phyloP scores from a whole-genome alignment of 2,113 vertebrate species.

The Phrynosoma platyrhinos region DNA sequence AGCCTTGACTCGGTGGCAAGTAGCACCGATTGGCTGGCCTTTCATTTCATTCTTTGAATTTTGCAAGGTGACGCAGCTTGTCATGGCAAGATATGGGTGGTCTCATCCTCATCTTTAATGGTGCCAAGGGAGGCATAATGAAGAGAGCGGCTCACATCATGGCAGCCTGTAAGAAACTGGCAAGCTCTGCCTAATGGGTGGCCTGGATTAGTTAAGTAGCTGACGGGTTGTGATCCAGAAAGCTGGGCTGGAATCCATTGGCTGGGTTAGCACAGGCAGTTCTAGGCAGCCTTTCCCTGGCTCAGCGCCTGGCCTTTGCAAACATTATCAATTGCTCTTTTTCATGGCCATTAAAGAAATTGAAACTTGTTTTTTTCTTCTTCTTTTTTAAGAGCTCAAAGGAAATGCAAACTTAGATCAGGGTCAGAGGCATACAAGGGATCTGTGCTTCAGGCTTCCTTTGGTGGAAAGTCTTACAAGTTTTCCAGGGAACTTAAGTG shows the following conservation, averaged over 20 bases:
- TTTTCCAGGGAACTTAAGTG: not conserved
- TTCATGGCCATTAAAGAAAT: constrained; percentile 66
- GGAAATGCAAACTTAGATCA: constrained; percentile 69
- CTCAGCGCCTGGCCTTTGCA: constrained; percentile 59
- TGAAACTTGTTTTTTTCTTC: constrained; percentile 43
- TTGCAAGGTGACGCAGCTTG: not conserved
- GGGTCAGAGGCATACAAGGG: constrained; percentile 66
- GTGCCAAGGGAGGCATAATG: constrained; percentile 23
- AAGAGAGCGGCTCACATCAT: not conserved
- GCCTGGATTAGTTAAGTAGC: constrained; percentile 60
- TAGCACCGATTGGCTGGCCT: constrained; percentile 20
- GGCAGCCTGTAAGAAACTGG: constrained; percentile 33
- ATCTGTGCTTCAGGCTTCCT: constrained; percentile 63
- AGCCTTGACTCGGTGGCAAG: not conserved
- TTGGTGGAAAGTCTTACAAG: constrained; percentile 64
- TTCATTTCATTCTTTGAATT: constrained; percentile 12
- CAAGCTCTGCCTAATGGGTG: constrained; percentile 58
- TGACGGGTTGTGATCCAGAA: constrained; percentile 61
- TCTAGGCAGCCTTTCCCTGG: constrained; percentile 52
- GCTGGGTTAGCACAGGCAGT: constrained; percentile 39
- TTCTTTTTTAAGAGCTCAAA: constrained; percentile 60
- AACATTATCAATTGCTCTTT: constrained; percentile 69
- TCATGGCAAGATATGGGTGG: constrained; percentile 25
- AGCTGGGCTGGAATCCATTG: constrained; percentile 52
- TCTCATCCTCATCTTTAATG: constrained; percentile 5